A percentile compares a stretch with the other conserved stretches of the same genome.
phyloP scores from a whole-genome alignment of 1,140 invertebrate genomes.

The Bombus consobrinus region DNA sequence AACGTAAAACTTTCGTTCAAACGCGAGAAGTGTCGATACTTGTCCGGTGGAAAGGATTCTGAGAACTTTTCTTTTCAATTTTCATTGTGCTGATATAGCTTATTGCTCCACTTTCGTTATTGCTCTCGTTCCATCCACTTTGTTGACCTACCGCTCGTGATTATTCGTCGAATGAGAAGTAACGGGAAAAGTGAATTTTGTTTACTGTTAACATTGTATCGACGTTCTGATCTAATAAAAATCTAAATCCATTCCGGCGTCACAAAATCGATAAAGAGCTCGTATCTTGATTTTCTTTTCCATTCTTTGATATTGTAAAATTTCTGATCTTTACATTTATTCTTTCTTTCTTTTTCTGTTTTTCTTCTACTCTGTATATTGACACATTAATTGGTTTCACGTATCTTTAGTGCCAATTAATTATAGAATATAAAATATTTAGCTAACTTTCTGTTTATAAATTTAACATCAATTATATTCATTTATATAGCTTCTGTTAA shows the following conservation, averaged over 20 bases:
- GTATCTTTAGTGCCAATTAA: no score
- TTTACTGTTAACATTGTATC: background rate
- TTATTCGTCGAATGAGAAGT: background rate
- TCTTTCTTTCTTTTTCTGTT: no score
- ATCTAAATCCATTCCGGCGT: background rate
- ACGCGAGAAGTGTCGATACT: conserved; percentile 63
- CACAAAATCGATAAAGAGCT: no score
- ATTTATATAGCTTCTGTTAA: background rate
- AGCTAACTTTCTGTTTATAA: no score
- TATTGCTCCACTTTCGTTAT: conserved; percentile 60
- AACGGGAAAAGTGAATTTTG: background rate
- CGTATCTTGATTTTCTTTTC: no score
- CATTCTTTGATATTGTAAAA: no score
- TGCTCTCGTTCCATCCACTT: background rate
- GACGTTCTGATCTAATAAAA: background rate
- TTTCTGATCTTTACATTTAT: no score
- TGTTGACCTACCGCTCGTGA: conserved; percentile 15
- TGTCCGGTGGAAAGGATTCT: conserved; percentile 42
- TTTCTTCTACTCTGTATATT: no score
- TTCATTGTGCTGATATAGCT: conserved; percentile 45
- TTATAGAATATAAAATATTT: no score
- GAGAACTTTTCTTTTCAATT: conserved; percentile 61
- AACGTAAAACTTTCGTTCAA: conserved; percentile 57
- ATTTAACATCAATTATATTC: no score
- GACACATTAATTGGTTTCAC: no score